Evolutionary conservation across 2,113 vertebrate species (phyloP).

Genomic region (Apeltes quadracus): DNA sequence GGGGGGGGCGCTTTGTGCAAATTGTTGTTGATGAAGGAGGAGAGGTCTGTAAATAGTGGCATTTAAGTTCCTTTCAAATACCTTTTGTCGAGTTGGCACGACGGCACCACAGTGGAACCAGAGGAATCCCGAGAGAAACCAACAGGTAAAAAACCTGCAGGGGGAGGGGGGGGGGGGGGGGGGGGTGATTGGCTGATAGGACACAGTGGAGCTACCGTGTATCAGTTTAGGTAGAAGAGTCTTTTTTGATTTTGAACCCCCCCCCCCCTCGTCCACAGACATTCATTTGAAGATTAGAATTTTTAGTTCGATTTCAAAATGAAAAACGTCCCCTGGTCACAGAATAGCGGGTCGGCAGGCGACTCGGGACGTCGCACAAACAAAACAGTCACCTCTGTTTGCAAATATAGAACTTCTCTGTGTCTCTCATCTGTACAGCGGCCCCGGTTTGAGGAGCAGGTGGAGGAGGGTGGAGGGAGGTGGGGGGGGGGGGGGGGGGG

Average conservation of each 20-base stretch:
- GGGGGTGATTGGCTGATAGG: constrained; percentile 39
- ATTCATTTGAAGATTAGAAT: constrained; percentile 76
- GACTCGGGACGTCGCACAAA: constrained; percentile 69
- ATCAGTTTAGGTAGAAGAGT: constrained; percentile 62
- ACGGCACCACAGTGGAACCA: constrained; percentile 77
- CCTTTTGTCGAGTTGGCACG: constrained; percentile 66
- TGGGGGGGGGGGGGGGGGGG: constrained; percentile 20
- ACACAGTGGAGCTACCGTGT: constrained; percentile 74
- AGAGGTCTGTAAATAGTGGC: constrained; percentile 46
- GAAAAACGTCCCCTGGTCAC: constrained; percentile 67
- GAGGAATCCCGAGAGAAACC: constrained; percentile 36
- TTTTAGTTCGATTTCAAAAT: constrained; percentile 73
- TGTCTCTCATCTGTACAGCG: constrained; percentile 69
- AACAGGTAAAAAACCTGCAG: constrained; percentile 32
- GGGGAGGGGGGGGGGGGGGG: background rate
- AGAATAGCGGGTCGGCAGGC: constrained; percentile 52
- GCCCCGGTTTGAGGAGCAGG: constrained; percentile 51
- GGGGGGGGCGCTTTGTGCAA: constrained; percentile 71
- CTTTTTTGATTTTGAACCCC: constrained; percentile 77
- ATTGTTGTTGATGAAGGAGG: constrained; percentile 53
- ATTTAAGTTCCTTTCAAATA: constrained; percentile 64
- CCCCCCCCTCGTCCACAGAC: constrained; percentile 63
- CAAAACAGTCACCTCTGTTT: constrained; percentile 72
- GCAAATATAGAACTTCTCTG: constrained; percentile 77
- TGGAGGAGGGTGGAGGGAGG: constrained; percentile 26